phyloP scores from a whole-genome alignment of 2,888 invertebrate species.

The Neoitamus cyanurus region DNA sequence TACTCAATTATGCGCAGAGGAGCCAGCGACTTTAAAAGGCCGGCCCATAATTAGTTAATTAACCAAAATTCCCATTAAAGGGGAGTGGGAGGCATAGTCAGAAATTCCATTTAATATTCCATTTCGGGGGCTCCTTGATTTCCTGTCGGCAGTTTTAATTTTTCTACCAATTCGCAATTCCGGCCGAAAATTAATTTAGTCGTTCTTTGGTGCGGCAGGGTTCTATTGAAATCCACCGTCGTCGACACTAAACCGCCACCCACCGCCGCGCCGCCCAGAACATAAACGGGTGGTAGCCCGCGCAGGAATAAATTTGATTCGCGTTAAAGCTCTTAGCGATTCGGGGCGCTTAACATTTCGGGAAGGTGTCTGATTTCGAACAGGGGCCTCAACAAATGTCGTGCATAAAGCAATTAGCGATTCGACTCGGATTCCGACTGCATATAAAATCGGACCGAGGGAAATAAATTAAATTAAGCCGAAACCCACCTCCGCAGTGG shows the following conservation, averaged over 20 bases:
- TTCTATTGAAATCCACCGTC: not conserved
- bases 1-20: not conserved
- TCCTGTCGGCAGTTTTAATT: not conserved
- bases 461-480: not conserved
- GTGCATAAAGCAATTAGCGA: not conserved
- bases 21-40: not conserved
- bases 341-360: not conserved
- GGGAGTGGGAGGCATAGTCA: not conserved
- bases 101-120: not conserved
- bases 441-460: not conserved
- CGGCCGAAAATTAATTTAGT: not conserved
- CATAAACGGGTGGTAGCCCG: not conserved
- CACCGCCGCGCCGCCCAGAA: not conserved
- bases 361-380: not conserved
- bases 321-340: not conserved
- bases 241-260: not conserved
- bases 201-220: not conserved
- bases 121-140: not conserved
- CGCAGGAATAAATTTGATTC: not conserved
- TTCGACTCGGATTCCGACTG: not conserved
- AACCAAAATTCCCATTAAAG: not conserved
- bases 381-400: not conserved
- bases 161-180: not conserved
- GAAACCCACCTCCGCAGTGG: not conserved
- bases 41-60: not conserved